These are phyloP conservation scores for Oligia latruncula DNA, from an alignment of 2,888 invertebrate genomes.

Conservation along the genomic window DNA sequence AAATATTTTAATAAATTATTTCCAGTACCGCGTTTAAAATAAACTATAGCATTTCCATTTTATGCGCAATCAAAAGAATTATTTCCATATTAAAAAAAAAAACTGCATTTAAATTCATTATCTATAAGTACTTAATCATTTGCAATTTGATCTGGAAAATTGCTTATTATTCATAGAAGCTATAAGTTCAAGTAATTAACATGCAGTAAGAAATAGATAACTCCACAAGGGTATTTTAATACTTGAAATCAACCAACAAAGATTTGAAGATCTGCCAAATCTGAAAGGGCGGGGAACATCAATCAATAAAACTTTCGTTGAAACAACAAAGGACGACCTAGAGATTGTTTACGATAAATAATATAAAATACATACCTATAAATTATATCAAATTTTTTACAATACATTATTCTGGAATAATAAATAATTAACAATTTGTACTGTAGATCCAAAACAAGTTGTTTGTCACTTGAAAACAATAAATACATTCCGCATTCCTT, in stretches of 20 bases:
- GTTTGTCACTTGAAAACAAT: constrained; percentile 6
- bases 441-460: neutral
- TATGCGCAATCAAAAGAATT: neutral
- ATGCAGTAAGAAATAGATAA: constrained; percentile 5
- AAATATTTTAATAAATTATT: neutral
- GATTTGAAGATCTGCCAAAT: constrained; percentile 33
- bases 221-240: constrained; percentile 27
- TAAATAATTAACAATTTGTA: neutral
- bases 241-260: constrained; percentile 17
- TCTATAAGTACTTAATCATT: constrained; percentile 1
- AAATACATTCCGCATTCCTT: constrained; percentile 18
- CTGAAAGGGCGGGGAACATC: constrained; percentile 8
- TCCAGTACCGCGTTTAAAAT: neutral
- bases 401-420: neutral
- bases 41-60: neutral
- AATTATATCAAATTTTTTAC: too few species aligned
- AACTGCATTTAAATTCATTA: neutral
- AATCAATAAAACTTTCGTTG: constrained; percentile 38
- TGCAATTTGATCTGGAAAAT: constrained; percentile 10
- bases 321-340: constrained; percentile 11
- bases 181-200: neutral
- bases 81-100: neutral
- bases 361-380: neutral
- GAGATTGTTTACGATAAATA: neutral
- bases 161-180: neutral